A percentile compares a stretch with the other conserved stretches of the same genome.
phyloP scores from a whole-genome alignment of 2,113 vertebrate genomes.

The Nothobranchius kuhntae region DNA sequence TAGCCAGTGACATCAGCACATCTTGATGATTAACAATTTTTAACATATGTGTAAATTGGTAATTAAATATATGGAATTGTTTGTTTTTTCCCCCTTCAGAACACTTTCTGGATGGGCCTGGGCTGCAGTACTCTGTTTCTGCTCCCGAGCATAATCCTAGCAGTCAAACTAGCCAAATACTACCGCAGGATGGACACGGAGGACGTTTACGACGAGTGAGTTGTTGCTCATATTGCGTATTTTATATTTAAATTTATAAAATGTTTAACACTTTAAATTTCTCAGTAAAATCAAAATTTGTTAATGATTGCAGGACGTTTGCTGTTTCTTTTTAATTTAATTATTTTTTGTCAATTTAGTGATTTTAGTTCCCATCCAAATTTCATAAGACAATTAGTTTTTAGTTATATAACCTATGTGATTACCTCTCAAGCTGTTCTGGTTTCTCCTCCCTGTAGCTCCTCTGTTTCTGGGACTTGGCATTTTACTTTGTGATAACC shows the following conservation, averaged over 20 bases:
- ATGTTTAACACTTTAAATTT: neutral
- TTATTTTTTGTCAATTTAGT: neutral
- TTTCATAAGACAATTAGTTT: neutral
- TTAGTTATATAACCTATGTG: neutral
- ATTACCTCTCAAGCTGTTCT: neutral
- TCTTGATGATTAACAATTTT: too few species aligned
- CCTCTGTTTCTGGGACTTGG: slow-evolving; percentile 94
- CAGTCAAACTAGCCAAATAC: slow-evolving; percentile 92
- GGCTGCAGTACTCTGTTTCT: slow-evolving; percentile 87
- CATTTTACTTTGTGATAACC: slow-evolving; percentile 99
- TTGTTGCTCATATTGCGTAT: slow-evolving; percentile 24
- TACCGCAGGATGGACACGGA: slow-evolving; percentile 97
- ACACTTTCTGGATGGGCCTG: slow-evolving; percentile 95
- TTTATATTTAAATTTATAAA: neutral
- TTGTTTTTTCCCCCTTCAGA: slow-evolving; percentile 72
- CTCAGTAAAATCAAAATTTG: neutral
- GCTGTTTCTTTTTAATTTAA: slow-evolving; percentile 1
- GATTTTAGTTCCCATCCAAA: neutral
- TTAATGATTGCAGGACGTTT: slow-evolving; percentile 38
- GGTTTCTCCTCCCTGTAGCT: slow-evolving; percentile 82
- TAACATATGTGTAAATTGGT: neutral
- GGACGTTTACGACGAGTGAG: slow-evolving; percentile 97
- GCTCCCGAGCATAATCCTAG: slow-evolving; percentile 90
- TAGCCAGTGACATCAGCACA: too few species aligned
- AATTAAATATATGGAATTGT: neutral